phyloP scores from a whole-genome alignment of 2,113 vertebrate genomes.

The Vicugna pacos region DNA sequence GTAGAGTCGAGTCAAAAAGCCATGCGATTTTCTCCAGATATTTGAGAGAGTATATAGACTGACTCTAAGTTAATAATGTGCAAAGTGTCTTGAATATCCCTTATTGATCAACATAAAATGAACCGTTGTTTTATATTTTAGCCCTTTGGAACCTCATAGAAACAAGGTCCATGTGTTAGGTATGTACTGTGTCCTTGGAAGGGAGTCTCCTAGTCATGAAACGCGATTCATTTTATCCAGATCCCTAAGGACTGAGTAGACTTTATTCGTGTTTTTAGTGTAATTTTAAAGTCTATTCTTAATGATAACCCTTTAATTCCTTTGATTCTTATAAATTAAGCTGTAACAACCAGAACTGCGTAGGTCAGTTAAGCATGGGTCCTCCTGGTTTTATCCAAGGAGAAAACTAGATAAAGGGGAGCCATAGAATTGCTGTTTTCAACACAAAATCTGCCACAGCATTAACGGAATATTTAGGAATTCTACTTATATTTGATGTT shows the following conservation, averaged over 20 bases:
- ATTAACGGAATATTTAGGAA: conserved; percentile 48
- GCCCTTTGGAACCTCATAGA: not conserved
- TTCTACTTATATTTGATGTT: not conserved
- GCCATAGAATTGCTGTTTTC: not conserved
- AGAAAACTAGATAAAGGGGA: conserved; percentile 31
- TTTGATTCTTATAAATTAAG: conserved; percentile 49
- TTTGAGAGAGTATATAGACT: not conserved
- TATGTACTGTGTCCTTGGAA: not conserved
- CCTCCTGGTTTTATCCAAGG: conserved; percentile 50
- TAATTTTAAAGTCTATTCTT: conserved; percentile 53
- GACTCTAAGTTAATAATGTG: conserved; percentile 43
- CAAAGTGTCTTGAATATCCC: not conserved
- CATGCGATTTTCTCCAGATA: conserved; percentile 19
- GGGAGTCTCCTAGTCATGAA: not conserved
- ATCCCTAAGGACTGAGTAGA: not conserved
- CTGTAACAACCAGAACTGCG: conserved; percentile 26
- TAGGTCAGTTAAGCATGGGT: conserved; percentile 12
- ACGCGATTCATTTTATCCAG: conserved; percentile 42
- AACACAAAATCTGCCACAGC: not conserved
- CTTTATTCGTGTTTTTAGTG: conserved; percentile 30
- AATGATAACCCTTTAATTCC: conserved; percentile 32
- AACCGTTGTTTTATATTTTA: not conserved
- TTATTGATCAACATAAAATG: not conserved
- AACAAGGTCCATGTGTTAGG: not conserved
- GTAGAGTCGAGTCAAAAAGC: not conserved